These are phyloP conservation scores for Eudemis profundana DNA, from an alignment of 2,888 invertebrate species.

Conservation along the genomic window DNA sequence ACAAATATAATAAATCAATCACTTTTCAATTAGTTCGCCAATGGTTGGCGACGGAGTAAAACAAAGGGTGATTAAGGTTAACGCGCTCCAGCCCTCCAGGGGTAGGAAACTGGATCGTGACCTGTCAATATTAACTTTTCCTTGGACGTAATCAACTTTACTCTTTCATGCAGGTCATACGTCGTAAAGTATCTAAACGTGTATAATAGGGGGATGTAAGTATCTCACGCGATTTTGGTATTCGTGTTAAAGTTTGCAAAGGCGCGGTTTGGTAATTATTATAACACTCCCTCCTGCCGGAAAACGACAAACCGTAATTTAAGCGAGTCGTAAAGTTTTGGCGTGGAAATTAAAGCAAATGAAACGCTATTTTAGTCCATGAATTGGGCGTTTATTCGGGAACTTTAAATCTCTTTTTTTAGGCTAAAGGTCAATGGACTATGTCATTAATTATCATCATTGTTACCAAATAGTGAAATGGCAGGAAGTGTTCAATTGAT, in stretches of 20 bases:
- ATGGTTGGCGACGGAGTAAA: conserved; percentile 51
- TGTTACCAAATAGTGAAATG: not conserved
- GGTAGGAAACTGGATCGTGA: conserved; percentile 54
- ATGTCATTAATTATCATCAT: too few relatives aligned
- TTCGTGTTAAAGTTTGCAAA: conserved; percentile 29
- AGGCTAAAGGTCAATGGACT: conserved; percentile 17
- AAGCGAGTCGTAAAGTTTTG: conserved; percentile 27
- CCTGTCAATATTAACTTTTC: conserved; percentile 56
- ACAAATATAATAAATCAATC: conserved; percentile 53
- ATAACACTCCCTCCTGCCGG: conserved; percentile 37
- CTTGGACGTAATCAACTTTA: conserved; percentile 25
- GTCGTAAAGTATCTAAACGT: not conserved
- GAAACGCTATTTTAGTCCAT: conserved; percentile 7
- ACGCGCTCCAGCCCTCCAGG: conserved; percentile 54
- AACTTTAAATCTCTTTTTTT: conserved; percentile 4
- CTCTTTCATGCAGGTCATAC: conserved; percentile 3
- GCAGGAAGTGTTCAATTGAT: conserved; percentile 12
- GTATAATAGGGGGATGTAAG: not conserved
- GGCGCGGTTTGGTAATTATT: conserved; percentile 38
- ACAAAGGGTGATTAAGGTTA: conserved; percentile 57
- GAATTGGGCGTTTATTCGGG: not conserved
- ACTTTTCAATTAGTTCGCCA: conserved; percentile 55
- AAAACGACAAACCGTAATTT: conserved; percentile 28
- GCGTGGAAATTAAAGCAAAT: conserved; percentile 23
- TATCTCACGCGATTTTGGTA: conserved; percentile 29